Evolutionary conservation across 2,797 vertebrate species (phyloP).

Genomic region (Sandelia bainsii): DNA sequence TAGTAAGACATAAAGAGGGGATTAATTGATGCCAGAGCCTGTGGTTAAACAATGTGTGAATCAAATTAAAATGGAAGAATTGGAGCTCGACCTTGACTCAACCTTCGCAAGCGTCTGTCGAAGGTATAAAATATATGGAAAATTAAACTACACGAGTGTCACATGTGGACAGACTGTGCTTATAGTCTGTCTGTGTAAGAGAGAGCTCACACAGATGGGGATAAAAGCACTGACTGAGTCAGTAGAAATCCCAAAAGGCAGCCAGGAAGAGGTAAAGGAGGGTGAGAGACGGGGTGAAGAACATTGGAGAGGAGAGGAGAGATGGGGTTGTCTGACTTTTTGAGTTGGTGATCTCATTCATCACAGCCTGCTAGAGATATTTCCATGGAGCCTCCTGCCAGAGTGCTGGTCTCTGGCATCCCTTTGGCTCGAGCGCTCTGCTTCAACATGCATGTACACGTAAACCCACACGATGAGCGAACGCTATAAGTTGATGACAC

Average conservation of each 20-base stretch:
- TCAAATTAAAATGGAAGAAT: background rate
- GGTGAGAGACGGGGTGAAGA: slow-evolving; percentile 49
- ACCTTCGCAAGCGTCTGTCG: background rate
- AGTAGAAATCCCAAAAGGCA: slow-evolving; percentile 46
- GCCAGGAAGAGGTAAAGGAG: slow-evolving; percentile 30
- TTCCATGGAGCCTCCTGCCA: slow-evolving; percentile 65
- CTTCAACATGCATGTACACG: slow-evolving; percentile 48
- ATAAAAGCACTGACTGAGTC: slow-evolving; percentile 48
- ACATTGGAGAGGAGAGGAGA: slow-evolving; percentile 55
- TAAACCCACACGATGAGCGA: background rate
- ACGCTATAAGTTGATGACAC: slow-evolving; percentile 6
- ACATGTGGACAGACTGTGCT: slow-evolving; percentile 25
- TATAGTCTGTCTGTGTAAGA: slow-evolving; percentile 35
- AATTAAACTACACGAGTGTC: slow-evolving; percentile 16
- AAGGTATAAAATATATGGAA: slow-evolving; percentile 21
- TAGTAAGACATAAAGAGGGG: slow-evolving; percentile 45
- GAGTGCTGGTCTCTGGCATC: slow-evolving; percentile 52
- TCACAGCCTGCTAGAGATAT: slow-evolving; percentile 67
- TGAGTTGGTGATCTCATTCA: slow-evolving; percentile 69
- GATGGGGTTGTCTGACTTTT: slow-evolving; percentile 59
- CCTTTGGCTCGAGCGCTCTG: slow-evolving; percentile 32
- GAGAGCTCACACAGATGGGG: slow-evolving; percentile 60
- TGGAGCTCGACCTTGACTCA: background rate
- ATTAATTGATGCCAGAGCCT: background rate
- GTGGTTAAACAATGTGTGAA: slow-evolving; percentile 2